phyloP scores from a whole-genome alignment of 2,888 invertebrate genomes.

The Sceliomorpha sp. region DNA sequence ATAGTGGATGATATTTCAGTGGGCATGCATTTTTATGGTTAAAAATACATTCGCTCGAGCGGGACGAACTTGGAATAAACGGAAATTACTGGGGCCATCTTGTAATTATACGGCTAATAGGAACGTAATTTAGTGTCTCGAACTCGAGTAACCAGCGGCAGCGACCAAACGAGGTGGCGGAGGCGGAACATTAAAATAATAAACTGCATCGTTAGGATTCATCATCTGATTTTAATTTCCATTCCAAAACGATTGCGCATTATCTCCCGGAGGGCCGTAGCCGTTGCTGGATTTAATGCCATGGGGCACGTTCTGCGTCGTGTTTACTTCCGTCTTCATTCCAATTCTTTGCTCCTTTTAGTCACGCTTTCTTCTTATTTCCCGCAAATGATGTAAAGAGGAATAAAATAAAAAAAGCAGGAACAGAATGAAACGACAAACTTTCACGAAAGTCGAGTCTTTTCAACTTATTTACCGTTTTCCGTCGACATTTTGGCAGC shows the following conservation, averaged over 20 bases:
- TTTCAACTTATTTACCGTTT: background rate
- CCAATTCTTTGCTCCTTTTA: conserved; percentile 32
- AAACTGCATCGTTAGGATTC: conserved; percentile 81
- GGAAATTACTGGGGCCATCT: conserved; percentile 80
- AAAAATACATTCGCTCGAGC: conserved; percentile 64
- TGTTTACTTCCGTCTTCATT: conserved; percentile 53
- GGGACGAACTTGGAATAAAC: conserved; percentile 78
- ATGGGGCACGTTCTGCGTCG: conserved; percentile 65
- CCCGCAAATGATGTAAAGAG: conserved; percentile 20
- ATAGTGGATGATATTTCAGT: conserved; percentile 55
- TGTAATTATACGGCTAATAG: conserved; percentile 81
- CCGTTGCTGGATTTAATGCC: conserved; percentile 76
- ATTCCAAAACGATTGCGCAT: conserved; percentile 81
- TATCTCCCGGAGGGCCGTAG: conserved; percentile 74
- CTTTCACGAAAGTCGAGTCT: background rate
- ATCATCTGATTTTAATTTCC: conserved; percentile 81
- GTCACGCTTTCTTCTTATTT: conserved; percentile 17
- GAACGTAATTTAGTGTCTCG: conserved; percentile 81
- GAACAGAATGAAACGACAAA: conserved; percentile 1
- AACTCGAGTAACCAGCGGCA: conserved; percentile 76
- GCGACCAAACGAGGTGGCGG: conserved; percentile 59
- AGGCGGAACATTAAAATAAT: conserved; percentile 80
- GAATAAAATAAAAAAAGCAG: background rate
- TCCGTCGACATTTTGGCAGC: background rate
- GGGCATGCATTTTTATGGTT: conserved; percentile 59